phyloP scores from a whole-genome alignment of 2,113 vertebrate species.

The Nothobranchius furzeri region DNA sequence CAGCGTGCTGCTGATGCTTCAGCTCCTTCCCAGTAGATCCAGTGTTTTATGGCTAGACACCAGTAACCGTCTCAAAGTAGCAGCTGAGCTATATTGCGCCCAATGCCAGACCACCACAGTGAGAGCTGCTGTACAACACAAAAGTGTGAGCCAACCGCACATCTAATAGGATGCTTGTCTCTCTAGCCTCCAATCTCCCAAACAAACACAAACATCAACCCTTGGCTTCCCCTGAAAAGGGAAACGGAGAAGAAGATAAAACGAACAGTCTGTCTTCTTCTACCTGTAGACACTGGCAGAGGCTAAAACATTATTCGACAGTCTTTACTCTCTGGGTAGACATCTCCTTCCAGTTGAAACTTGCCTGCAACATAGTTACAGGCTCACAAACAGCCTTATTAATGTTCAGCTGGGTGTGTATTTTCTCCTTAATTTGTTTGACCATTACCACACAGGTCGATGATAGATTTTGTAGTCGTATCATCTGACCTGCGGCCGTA shows the following conservation, averaged over 20 bases:
- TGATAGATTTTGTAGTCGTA: no score
- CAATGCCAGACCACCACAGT: slow-evolving; percentile 60
- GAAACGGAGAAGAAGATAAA: slow-evolving; percentile 1
- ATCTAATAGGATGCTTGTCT: slow-evolving; percentile 59
- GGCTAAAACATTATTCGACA: slow-evolving; percentile 6
- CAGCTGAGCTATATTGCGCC: slow-evolving; percentile 60
- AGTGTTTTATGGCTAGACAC: slow-evolving; percentile 54
- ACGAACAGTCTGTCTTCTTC: slow-evolving; percentile 25
- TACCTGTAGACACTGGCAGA: slow-evolving; percentile 21
- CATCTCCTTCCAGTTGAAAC: slow-evolving; percentile 23
- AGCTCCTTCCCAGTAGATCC: slow-evolving; percentile 46
- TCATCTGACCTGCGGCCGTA: no score
- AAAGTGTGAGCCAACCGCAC: slow-evolving; percentile 50
- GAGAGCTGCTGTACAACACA: slow-evolving; percentile 60
- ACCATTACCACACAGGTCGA: not conserved
- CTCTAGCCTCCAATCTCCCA: slow-evolving; percentile 49
- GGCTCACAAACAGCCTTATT: slow-evolving; percentile 18
- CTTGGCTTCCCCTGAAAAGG: slow-evolving; percentile 18
- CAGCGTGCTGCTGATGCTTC: slow-evolving; percentile 28
- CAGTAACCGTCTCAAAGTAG: slow-evolving; percentile 56
- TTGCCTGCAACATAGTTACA: slow-evolving; percentile 9
- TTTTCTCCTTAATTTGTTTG: slow-evolving; percentile 9
- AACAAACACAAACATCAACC: slow-evolving; percentile 61
- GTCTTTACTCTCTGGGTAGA: slow-evolving; percentile 32
- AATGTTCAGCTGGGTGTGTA: slow-evolving; percentile 18